Percentiles rank a stretch among this genome's conserved stretches.
These are phyloP conservation scores for Callosobruchus maculatus DNA, from an alignment of 2,888 invertebrate genomes.

Conservation along the genomic window DNA sequence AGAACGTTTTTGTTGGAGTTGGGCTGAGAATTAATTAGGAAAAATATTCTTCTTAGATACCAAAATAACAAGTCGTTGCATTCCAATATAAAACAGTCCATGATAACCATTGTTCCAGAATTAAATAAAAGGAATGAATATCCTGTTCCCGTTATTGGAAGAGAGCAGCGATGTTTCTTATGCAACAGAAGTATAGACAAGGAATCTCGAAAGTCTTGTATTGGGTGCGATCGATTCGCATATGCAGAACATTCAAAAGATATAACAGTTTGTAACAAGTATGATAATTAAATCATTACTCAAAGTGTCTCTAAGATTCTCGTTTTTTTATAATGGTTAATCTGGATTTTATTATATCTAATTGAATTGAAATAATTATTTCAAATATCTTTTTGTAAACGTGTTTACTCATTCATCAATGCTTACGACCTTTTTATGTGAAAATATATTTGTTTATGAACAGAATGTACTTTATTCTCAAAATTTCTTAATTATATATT, in stretches of 20 bases:
- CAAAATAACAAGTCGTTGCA: constrained; percentile 9
- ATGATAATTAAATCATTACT: constrained; percentile 3
- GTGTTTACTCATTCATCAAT: constrained; percentile 6
- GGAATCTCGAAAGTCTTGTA: constrained; percentile 9
- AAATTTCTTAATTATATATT: constrained; percentile 26
- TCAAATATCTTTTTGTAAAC: neutral
- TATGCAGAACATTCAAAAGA: constrained; percentile 11
- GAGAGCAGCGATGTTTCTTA: constrained; percentile 14
- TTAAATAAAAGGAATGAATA: constrained; percentile 13
- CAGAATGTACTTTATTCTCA: constrained; percentile 4
- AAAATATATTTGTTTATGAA: constrained; percentile 3
- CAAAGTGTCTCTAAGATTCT: constrained; percentile 1
- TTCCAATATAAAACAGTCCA: constrained; percentile 9
- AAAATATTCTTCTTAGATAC: constrained; percentile 9
- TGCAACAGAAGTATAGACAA: constrained; percentile 9
- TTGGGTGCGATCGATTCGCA: constrained; percentile 8
- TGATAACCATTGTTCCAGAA: constrained; percentile 10
- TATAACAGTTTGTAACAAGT: constrained; percentile 5
- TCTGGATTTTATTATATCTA: constrained; percentile 4
- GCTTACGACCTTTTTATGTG: constrained; percentile 5
- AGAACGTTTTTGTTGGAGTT: constrained; percentile 20
- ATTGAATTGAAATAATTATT: no score
- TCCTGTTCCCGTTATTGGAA: constrained; percentile 12
- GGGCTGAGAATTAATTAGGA: constrained; percentile 11
- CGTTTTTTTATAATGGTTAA: constrained; percentile 7